Evolutionary conservation across 2,113 vertebrate species (phyloP), one percentile per base, ranked within the genome.

Genomic region (Cyprinodon variegatus): DNA sequence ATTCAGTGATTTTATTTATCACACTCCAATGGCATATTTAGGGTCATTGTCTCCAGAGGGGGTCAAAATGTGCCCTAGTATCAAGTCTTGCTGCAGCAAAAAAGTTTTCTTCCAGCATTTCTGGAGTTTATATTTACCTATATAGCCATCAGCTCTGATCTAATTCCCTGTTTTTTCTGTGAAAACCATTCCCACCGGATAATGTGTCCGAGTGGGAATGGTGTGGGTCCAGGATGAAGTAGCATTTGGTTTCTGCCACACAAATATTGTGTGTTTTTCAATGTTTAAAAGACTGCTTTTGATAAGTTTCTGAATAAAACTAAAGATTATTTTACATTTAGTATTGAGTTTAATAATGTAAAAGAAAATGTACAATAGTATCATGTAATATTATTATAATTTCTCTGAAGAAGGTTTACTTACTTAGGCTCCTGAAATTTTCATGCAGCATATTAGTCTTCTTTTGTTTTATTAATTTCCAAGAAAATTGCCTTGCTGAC

Each of bases 391-490:
- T 77, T 43, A 83, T 84, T 69, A 60, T 61, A 60, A 77, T 66
- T 69, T 71, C 65, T 75, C 83, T 82, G 59, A 66, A 84, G 87
- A 84, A 72, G 72, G 83, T 80, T 82, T 70, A 82, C 87, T 83
- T 88, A 63, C 73, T 69, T 12, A 57, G 11, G 77, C 62, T 82
- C 72, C 83, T 78, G 88, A 65, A 73, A 79, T 83, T 69, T 64
- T 7, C 36, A 14, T 67, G 69, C 29, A 1, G 72, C 43, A 40
- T 82, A 81, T 83, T 81, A 82, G 76, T 65, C 40, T 15, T 12
- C 67, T 78, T 85, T 87, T 72, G 73, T 73, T 77, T 83, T 43
- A 81, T 87, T 88, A 89, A 88, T 87, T 74, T 77, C 39, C 12
- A 37, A 84, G 48, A 83, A 83, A 83, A 77, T 66, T 76, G 78